Evolutionary conservation across 1,140 invertebrate genomes (phyloP).

Genomic region (Drosophila insularis): DNA sequence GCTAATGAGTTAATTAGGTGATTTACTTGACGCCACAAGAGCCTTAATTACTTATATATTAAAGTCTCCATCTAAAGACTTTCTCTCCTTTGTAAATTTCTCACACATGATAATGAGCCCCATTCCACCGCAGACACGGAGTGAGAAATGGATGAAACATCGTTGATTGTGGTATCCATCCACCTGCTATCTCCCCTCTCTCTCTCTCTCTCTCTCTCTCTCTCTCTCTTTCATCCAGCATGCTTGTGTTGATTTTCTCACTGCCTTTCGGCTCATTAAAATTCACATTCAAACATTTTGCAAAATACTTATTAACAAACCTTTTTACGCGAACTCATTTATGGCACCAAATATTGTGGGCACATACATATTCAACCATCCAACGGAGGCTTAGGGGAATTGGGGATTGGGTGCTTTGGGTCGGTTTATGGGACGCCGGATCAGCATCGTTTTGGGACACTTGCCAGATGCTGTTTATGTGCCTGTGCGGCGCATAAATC

Average conservation of each 20-base stretch:
- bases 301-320: slow-evolving; percentile 62
- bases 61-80: slow-evolving; percentile 8
- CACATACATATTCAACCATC: slow-evolving; percentile 31
- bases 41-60: slow-evolving; percentile 58
- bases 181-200: background rate
- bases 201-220: background rate
- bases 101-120: slow-evolving; percentile 14
- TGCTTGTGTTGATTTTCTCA: too few relatives aligned
- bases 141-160: slow-evolving; percentile 30
- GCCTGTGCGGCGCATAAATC: slow-evolving; percentile 12
- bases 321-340: slow-evolving; percentile 60
- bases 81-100: slow-evolving; percentile 41
- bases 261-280: slow-evolving; percentile 63
- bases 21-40: slow-evolving; percentile 61
- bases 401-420: background rate
- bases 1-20: slow-evolving; percentile 75
- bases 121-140: background rate
- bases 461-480: slow-evolving; percentile 46
- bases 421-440: slow-evolving; percentile 7
- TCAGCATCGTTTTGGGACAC: slow-evolving; percentile 31
- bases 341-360: slow-evolving; percentile 61
- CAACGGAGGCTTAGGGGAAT: background rate
- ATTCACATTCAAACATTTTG: slow-evolving; percentile 64
- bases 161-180: slow-evolving; percentile 50
- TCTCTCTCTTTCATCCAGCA: background rate